Percentiles rank a stretch among this genome's conserved stretches.
These are phyloP conservation scores for Heterodera carotae DNA, from an alignment of 1,140 invertebrate species.

Conservation along the genomic window DNA sequence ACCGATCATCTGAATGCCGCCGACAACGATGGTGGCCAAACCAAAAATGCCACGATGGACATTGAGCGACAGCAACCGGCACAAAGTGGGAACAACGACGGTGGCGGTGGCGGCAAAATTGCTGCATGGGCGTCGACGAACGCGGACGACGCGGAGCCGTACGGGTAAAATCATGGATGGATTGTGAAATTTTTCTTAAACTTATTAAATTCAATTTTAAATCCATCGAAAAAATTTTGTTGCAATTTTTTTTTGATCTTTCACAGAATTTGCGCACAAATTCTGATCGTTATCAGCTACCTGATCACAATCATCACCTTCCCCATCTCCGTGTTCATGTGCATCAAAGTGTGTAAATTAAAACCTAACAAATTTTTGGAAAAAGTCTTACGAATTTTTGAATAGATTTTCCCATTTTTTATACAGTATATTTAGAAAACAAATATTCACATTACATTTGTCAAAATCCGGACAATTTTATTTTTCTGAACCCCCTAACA, in stretches of 20 bases:
- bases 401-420: no score
- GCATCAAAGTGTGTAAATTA: conserved; percentile 80
- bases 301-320: conserved; percentile 82
- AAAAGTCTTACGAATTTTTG: no score
- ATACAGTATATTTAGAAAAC: no score
- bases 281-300: conserved; percentile 81
- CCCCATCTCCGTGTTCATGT: conserved; percentile 88
- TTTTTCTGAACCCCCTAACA: no score
- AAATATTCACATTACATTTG: no score
- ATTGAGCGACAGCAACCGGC: neutral
- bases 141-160: conserved; percentile 18
- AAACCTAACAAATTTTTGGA: no score
- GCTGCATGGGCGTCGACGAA: neutral
- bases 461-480: no score
- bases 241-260: neutral
- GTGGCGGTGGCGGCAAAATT: neutral
- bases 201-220: neutral
- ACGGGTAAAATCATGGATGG: conserved; percentile 16
- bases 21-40: no score
- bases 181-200: neutral
- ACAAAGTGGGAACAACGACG: no score
- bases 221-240: no score
- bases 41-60: neutral
- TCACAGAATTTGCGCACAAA: conserved; percentile 21
- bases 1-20: no score